phyloP scores from a whole-genome alignment of 1,140 invertebrate species.

The Paraescarpia echinospica region DNA sequence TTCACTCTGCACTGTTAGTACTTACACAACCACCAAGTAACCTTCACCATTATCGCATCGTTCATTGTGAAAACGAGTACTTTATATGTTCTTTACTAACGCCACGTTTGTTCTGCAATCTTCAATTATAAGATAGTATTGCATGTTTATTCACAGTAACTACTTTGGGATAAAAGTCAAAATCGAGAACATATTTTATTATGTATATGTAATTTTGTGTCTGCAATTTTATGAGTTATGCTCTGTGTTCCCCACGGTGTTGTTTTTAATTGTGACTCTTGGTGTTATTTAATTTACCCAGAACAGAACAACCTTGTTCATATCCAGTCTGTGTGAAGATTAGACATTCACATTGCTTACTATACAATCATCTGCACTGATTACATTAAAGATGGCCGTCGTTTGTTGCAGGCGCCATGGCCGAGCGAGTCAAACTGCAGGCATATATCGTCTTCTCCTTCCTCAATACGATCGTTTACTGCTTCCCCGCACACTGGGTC shows the following conservation, averaged over 20 bases:
- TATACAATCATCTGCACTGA: not conserved
- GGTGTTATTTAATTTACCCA: not conserved
- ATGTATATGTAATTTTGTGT: not conserved
- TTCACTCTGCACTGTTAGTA: no score
- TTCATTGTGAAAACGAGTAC: no score
- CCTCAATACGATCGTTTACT: conserved; percentile 40
- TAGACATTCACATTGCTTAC: not conserved
- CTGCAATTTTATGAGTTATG: not conserved
- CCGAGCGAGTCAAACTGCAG: conserved; percentile 40
- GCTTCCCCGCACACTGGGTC: conserved; percentile 44
- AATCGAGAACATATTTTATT: not conserved
- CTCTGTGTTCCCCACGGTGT: not conserved
- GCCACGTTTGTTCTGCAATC: no score
- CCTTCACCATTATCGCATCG: no score
- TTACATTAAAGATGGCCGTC: not conserved
- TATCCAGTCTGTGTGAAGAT: not conserved
- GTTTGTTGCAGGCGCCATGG: conserved; percentile 39
- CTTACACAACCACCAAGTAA: no score
- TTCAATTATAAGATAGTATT: not conserved
- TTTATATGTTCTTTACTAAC: no score
- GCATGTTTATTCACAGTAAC: not conserved
- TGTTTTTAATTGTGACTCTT: not conserved
- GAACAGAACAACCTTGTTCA: not conserved
- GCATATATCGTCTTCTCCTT: conserved; percentile 38
- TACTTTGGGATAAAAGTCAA: not conserved